A percentile compares a stretch with the other conserved stretches of the same genome.
phyloP scores from a whole-genome alignment of 2,888 invertebrate genomes.

The Theodoxus fluviatilis region DNA sequence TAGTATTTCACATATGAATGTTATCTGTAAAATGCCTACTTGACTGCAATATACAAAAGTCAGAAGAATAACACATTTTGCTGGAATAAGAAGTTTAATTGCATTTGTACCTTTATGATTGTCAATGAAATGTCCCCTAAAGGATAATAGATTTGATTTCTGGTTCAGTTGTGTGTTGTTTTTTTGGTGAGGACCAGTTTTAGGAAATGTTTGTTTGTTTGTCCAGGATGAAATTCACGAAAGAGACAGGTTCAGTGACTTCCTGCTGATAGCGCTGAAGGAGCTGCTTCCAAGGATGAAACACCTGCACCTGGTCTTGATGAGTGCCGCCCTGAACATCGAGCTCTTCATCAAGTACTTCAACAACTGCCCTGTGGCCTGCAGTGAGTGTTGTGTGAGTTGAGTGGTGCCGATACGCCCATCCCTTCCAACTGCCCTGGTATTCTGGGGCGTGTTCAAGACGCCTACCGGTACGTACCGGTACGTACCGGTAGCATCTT shows the following conservation, averaged over 20 bases:
- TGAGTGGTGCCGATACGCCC: too few relatives aligned
- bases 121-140: neutral
- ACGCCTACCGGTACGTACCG: too few relatives aligned
- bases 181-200: neutral
- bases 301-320: constrained; percentile 82
- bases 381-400: constrained; percentile 68
- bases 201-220: constrained; percentile 56
- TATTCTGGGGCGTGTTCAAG: too few relatives aligned
- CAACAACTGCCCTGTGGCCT: constrained; percentile 78
- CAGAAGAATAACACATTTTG: too few relatives aligned
- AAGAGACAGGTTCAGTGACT: constrained; percentile 90
- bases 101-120: neutral
- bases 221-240: constrained; percentile 96
- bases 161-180: neutral
- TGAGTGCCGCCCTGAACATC: constrained; percentile 93
- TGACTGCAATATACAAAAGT: too few relatives aligned
- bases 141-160: neutral
- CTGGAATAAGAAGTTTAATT: neutral
- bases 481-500: too few relatives aligned
- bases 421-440: too few relatives aligned
- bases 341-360: constrained; percentile 85
- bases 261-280: constrained; percentile 83
- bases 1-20: too few relatives aligned
- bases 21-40: too few relatives aligned
- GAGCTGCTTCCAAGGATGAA: constrained; percentile 77